phyloP scores from a whole-genome alignment of 2,113 vertebrate species.

The Monarcha castaneiventris region DNA sequence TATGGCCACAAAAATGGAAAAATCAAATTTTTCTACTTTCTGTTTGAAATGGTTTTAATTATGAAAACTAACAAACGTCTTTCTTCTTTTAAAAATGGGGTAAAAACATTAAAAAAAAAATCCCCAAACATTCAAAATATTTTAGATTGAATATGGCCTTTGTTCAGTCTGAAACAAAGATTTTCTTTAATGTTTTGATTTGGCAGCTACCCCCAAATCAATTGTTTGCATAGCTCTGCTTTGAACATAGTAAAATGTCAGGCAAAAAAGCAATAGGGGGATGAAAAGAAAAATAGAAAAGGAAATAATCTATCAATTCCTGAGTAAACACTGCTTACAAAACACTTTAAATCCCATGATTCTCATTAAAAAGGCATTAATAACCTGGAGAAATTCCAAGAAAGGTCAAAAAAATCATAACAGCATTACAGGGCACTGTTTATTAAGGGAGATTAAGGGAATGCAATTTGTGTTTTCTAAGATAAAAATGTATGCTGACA shows the following conservation, averaged over 20 bases:
- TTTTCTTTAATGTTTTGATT: conserved; percentile 1
- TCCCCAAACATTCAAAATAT: neutral
- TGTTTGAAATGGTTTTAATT: neutral
- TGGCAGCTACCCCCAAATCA: neutral
- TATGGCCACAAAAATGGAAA: neutral
- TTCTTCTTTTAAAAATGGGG: neutral
- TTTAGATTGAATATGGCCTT: neutral
- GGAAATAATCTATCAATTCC: conserved; percentile 34
- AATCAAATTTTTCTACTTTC: neutral
- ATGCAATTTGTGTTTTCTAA: conserved; percentile 36
- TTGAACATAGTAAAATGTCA: neutral
- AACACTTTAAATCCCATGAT: conserved; percentile 33
- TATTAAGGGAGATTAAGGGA: conserved; percentile 33
- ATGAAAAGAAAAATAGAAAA: conserved; percentile 1
- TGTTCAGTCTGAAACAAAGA: neutral
- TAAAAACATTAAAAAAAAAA: neutral
- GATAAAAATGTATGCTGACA: conserved; percentile 17
- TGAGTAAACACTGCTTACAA: conserved; percentile 29
- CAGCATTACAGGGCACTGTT: conserved; percentile 26
- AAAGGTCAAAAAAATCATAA: conserved; percentile 43
- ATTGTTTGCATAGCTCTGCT: neutral
- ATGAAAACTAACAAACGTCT: neutral
- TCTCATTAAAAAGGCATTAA: conserved; percentile 53
- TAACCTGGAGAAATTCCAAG: conserved; percentile 46
- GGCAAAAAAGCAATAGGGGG: neutral